A percentile compares a stretch with the other conserved stretches of the same genome.
phyloP scores from a whole-genome alignment of 2,113 vertebrate species.

The Ramphastos sulfuratus region DNA sequence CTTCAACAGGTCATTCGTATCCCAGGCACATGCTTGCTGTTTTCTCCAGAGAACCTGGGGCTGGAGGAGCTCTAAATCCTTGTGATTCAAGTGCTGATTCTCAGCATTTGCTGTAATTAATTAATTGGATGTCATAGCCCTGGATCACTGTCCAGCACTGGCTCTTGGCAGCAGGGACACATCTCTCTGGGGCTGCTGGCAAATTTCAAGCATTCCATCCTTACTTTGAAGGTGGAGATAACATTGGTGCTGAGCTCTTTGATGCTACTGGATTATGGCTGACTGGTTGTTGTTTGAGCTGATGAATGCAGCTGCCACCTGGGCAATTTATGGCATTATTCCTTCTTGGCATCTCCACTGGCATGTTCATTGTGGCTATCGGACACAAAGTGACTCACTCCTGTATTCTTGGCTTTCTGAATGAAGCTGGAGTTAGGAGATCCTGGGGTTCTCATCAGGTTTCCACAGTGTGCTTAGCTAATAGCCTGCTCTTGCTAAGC shows the following conservation, averaged over 20 bases:
- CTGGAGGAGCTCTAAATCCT: not conserved
- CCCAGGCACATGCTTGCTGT: accelerated
- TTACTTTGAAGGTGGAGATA: not conserved
- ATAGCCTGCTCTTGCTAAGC: conserved; percentile 31
- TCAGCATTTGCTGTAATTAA: not conserved
- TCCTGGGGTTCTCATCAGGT: conserved; percentile 6
- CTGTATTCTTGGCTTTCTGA: not conserved
- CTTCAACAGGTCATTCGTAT: accelerated
- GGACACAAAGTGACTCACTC: not conserved
- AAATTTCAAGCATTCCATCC: not conserved
- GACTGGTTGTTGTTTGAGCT: conserved; percentile 24
- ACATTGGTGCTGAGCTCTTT: not conserved
- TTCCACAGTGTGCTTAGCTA: not conserved
- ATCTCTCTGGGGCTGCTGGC: conserved; percentile 10
- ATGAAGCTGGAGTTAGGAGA: conserved; percentile 4
- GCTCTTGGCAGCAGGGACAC: not conserved
- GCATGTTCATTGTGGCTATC: not conserved
- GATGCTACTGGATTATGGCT: conserved; percentile 2
- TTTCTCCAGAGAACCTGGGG: not conserved
- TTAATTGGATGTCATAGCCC: not conserved
- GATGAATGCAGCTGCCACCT: conserved; percentile 35
- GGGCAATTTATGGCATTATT: conserved; percentile 37
- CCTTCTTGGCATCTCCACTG: conserved; percentile 17
- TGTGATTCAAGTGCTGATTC: not conserved
- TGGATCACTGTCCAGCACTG: not conserved